phyloP scores from a whole-genome alignment of 2,888 invertebrate species.

The Paralinhomoeus sp. region DNA sequence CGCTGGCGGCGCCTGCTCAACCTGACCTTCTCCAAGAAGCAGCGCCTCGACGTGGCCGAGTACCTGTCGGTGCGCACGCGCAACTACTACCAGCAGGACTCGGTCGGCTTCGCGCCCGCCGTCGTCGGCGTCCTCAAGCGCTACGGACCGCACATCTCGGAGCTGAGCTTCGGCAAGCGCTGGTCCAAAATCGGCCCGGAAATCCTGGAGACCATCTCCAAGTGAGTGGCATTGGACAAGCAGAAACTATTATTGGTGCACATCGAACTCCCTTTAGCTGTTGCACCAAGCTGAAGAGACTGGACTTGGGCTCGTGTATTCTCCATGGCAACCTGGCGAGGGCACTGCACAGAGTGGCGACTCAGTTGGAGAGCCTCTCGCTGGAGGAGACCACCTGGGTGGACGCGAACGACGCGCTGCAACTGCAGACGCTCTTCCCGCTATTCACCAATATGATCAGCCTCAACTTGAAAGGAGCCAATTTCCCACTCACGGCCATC shows the following conservation, averaged over 20 bases:
- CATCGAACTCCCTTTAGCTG: no score
- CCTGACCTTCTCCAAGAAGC: background rate
- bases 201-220: constrained; percentile 11
- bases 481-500: constrained; percentile 6
- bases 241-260: no score
- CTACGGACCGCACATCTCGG: constrained; percentile 11
- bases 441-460: background rate
- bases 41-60: background rate
- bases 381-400: constrained; percentile 10
- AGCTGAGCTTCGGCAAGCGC: constrained; percentile 12
- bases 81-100: constrained; percentile 7
- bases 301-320: constrained; percentile 9
- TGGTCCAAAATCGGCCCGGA: constrained; percentile 13
- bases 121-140: constrained; percentile 11
- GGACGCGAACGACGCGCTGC: constrained; percentile 2
- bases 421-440: background rate
- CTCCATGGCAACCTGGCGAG: constrained; percentile 7
- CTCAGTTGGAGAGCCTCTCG: constrained; percentile 6
- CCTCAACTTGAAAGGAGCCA: constrained; percentile 7
- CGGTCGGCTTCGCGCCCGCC: constrained; percentile 10
- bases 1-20: background rate
- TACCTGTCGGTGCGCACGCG: background rate
- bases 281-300: constrained; percentile 5
- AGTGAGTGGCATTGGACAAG: no score
- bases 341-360: constrained; percentile 5